Evolutionary conservation across 2,888 invertebrate species (phyloP), one percentile per base, ranked within the genome.

Genomic region (Bombylius discolor): DNA sequence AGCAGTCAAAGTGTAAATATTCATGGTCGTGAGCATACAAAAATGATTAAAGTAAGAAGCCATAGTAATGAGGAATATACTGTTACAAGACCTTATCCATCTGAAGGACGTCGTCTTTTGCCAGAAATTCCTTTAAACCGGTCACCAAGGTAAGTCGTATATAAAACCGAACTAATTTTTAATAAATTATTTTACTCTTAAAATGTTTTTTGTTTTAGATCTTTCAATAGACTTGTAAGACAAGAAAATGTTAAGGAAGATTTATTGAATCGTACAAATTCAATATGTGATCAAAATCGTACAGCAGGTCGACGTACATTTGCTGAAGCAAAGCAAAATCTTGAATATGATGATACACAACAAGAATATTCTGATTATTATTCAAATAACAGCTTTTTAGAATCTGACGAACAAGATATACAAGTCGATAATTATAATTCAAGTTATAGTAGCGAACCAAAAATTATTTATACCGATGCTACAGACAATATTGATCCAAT

Each of bases 21-120:
- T 5, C 71, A 71, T 55, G 68, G 69, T 45, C 66, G 70, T 0
- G 70, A 72, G 59, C 68, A 70, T 58, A 62, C 70, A 13, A 73
- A 73, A 64, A 73, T 73, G 73, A 73, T 73, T 36, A 73, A 73
- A 61, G 72, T 73, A 49, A 68, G 73, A 54, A 73, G 73, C 51
- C 73, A 73, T 59, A 73, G 73, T 62, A 73, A 73, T 58, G 73
- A 73, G 58, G 73, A 73, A 60, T 73, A 73, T 58, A 70, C 71
- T 12, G 68, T 70, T 45, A 67, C 64, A 39, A 68, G 72, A 55
- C 53, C 65, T 4, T 53, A 54, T 48, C 60, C 60, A 5, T 52
- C 64, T 7, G 73, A 73, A 60, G 69, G 63, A 42, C 64, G 73
- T 0, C 65, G 73, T 0, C 47, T 73, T 11, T 56, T 73, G 50